phyloP scores from a whole-genome alignment of 2,113 vertebrate species.

The Progne subis region DNA sequence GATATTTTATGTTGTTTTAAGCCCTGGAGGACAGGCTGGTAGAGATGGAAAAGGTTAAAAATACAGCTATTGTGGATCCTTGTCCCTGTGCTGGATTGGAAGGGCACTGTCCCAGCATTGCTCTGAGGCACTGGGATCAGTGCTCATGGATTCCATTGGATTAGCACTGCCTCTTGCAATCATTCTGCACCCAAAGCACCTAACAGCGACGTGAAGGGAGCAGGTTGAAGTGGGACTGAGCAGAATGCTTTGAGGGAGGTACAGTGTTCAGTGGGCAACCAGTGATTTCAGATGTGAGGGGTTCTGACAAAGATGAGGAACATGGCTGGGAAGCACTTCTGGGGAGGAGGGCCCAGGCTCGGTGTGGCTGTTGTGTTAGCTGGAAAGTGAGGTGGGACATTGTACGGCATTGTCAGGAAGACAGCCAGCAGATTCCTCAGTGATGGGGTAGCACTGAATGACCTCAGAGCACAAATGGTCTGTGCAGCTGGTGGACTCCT shows the following conservation, averaged over 20 bases:
- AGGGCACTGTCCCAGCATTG: background rate
- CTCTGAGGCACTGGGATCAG: background rate
- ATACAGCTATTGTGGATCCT: background rate
- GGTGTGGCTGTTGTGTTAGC: background rate
- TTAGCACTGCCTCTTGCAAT: background rate
- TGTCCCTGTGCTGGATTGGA: background rate
- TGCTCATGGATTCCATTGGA: background rate
- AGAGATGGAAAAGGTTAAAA: background rate
- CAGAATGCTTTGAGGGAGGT: background rate
- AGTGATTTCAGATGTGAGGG: background rate
- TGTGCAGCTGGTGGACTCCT: slow-evolving; percentile 42
- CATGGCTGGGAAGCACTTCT: background rate
- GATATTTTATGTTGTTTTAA: background rate
- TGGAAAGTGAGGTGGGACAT: background rate
- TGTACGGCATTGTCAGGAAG: background rate
- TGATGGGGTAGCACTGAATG: slow-evolving; percentile 48
- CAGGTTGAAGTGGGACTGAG: background rate
- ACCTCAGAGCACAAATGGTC: slow-evolving; percentile 62
- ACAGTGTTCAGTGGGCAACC: background rate
- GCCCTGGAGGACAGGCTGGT: background rate
- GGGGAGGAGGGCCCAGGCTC: background rate
- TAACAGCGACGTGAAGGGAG: background rate
- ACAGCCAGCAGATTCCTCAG: slow-evolving; percentile 56
- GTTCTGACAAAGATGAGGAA: background rate
- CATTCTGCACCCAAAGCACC: background rate